Evolutionary conservation across 2,113 vertebrate genomes (phyloP), one percentile per base, ranked within the genome.

Genomic region (Cyprinodon variegatus): DNA sequence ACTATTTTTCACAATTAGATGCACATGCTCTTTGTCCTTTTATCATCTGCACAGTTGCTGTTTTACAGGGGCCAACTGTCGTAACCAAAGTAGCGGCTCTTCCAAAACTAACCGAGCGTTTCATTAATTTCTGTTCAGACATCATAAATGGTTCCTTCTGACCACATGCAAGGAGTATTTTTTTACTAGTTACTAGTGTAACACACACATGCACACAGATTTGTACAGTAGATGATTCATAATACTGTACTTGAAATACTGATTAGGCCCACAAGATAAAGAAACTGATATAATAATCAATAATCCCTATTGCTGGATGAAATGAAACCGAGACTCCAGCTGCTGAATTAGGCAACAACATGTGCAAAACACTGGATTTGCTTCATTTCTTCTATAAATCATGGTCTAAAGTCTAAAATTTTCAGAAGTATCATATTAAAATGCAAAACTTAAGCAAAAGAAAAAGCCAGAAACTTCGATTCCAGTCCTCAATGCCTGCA

Each of bases 1-100:
- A 48, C 10, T 46, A 79, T 81, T 71, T 68, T 63, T 82, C 64
- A 83, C 68, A 70, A 81, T 88, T 64, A 77, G 53, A 72, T 68
- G 10, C 29, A 50, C 13, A 61, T 29, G 3, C 48, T 66, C 37
- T 66, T 43, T 4, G 39, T 68, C 57, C 11, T 57, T 39, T 61
- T 15, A 78, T 72, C 77, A 77, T 79, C 39, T 37, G 39, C 39
- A 38, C 57, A 68, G 40, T 43, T 83, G 79, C 22, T 62, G 71
- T 77, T 77, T 40, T 82, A 81, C 59, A 61, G 9, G 3, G 13
- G 53, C 81, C 72, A 83, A 70, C 68, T 79, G 22, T 40, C 65
- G 57, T 40, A 64, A 78, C 46, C n/a, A 68, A 61, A 85, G 77
- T 61, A 67, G n/a, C 65, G 15, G 37, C 38, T 12, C 11, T 22